Conservation (phyloP, 2,113 vertebrate genomes). For the Amphilophus citrinellus region DNA sequence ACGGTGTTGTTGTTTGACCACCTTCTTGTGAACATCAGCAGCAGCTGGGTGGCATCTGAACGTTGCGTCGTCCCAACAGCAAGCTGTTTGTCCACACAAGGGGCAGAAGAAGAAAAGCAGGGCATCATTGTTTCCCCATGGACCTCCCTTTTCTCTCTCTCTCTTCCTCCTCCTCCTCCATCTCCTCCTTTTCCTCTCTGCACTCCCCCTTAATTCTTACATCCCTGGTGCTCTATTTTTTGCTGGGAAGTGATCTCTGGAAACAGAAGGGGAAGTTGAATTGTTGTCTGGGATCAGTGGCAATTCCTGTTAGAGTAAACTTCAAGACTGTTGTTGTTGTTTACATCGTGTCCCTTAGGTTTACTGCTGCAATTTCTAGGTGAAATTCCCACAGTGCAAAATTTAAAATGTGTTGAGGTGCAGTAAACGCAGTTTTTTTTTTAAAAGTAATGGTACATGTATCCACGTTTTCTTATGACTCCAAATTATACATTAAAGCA, state of each 20-base stretch:
- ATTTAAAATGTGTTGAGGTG: not conserved
- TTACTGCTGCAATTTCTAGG: conserved; percentile 12
- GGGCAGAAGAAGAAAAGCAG: conserved; percentile 79
- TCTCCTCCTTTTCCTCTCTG: conserved; percentile 68
- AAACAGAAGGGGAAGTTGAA: conserved; percentile 93
- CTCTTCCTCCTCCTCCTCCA: conserved; percentile 81
- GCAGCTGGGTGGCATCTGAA: conserved; percentile 13
- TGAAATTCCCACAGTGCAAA: not conserved
- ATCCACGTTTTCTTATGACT: not conserved
- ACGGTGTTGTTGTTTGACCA: not conserved
- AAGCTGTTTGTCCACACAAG: conserved; percentile 67
- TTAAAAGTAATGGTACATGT: not conserved
- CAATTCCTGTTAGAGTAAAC: conserved; percentile 65
- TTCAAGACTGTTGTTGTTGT: conserved; percentile 50
- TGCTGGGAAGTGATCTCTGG: conserved; percentile 87
- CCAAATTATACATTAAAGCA: not conserved
- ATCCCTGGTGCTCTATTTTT: conserved; percentile 85
- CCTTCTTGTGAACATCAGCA: conserved; percentile 10
- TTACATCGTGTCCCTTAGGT: conserved; percentile 27
- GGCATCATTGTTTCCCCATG: conserved; percentile 75
- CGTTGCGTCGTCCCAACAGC: conserved; percentile 16
- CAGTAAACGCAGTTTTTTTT: no score
- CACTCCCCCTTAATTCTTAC: conserved; percentile 80
- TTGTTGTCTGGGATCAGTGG: conserved; percentile 93
- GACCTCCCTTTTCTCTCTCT: conserved; percentile 78